Base-by-base conservation (phyloP, 2,113 vertebrate genomes). In the Engystomops pustulosus region DNA sequence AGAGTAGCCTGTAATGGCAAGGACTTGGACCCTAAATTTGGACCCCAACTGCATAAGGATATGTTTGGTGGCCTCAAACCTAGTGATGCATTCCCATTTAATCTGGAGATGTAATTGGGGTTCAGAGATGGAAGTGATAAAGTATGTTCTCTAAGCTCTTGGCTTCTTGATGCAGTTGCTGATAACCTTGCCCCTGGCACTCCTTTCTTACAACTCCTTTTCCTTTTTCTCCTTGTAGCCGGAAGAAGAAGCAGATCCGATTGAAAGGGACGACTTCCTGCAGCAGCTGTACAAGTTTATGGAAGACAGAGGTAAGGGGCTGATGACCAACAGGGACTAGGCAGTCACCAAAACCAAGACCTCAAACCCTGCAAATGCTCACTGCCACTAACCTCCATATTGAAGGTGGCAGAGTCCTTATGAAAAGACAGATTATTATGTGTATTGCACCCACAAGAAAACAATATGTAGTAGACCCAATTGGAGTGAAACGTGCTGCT, bases 261-360 rank as follows among this genome's bases (percentile, higher is more conserved):
- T 97, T 90, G 98, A 99, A 94, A 96, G 96, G 89, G 98, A 99
- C 90, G 92, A 93, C 90, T 99, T 99, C 94, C 95, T 99, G 89
- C 98, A 99, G 91, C 98, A 99, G 93, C 96, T 99, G 81, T 99
- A 99, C 90, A 99, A 99, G 92, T 99, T 99, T 94, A 99, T 99
- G 98, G 98, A 99, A 93, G 98, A 99, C 95, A 93, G 97, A 97
- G 98, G 96, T 98, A 91, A 90, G 87, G 20, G 58, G 25, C 44
- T 18, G 12, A n/a, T 36, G 49, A 0, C 4, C 55, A 25, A 2
- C 12, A 9, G 55, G 25, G 23, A 60, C 55, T 4, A 27, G 25
- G 11, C 25, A 12, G 3, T 1, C 25, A 0, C 51, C n/a, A 55
- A 23, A 9, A 55, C n/a, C 2, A 23, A 55, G 7, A 23, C 49